Evolutionary conservation across 2,113 vertebrate species (phyloP), one percentile per base, ranked within the genome.

Genomic region (Eonycteris spelaea): DNA sequence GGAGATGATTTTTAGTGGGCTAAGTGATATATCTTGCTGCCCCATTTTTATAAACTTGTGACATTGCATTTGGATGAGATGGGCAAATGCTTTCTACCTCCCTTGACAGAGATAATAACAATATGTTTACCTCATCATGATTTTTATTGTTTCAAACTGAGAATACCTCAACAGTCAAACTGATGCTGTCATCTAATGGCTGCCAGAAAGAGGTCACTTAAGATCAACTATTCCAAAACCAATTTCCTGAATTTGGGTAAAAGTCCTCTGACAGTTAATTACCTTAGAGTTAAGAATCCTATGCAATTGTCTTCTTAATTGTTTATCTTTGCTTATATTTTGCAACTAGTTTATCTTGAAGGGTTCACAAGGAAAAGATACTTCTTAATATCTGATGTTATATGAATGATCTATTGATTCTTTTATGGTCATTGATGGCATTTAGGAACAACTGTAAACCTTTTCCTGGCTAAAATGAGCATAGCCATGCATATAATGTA

Each of bases 71-170:
- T 51, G 33, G 40, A 24, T 48, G 67, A 71, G 30, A 85, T 71
- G 19, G 35, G 15, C 15, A 1, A 78, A 43, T 87, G 71, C 40
- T 78, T 94, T 75, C 61, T 73, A n/a, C 33, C 19, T 75, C 38
- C 48, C 8, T 59, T 18, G 24, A 30, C 33, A 79, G 57, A 91
- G 51, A 80, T 59, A 93, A 38, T 53, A 79, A 79, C 53, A 73
- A 43, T 91, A 93, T 93, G 77, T 67, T 86, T 67, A 70, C 35
- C 13, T 95, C 33, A 38, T 95, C 26, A 18, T 71, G 78, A 75
- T 45, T 94, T 80, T 96, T 85, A 84, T 90, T 96, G 26, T 86
- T 92, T 95, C 71, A 75, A 90, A 77, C 7, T 87, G 57, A 93
- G 77, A 88, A 79, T 70, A 33, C 16, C 24, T 94, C 40, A 74